Evolutionary conservation across 2,888 invertebrate species (phyloP).

Genomic region (Brenthis ino): DNA sequence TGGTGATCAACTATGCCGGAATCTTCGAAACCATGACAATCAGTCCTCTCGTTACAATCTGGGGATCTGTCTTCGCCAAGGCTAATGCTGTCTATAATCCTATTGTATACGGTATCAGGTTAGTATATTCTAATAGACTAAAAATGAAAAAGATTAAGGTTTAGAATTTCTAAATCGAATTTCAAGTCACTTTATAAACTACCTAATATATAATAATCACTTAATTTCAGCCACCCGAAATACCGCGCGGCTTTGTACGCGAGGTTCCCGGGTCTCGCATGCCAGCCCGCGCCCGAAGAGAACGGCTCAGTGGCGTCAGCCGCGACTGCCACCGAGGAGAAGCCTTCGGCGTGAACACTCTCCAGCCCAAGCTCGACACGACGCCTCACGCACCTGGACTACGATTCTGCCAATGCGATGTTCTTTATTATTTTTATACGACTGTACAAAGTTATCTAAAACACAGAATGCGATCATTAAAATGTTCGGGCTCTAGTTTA

Average conservation of each 20-base stretch:
- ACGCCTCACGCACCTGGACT: conserved; percentile 50
- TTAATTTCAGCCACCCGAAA: conserved; percentile 86
- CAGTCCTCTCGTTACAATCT: conserved; percentile 91
- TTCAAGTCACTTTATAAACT: not conserved
- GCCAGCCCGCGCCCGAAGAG: conserved; percentile 84
- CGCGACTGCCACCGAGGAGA: conserved; percentile 86
- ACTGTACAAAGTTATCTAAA: conserved; percentile 75
- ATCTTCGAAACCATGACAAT: conserved; percentile 88
- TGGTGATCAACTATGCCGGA: conserved; percentile 91
- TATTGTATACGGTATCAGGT: conserved; percentile 95
- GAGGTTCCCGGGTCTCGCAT: conserved; percentile 89
- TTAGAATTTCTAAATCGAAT: not conserved
- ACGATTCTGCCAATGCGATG: conserved; percentile 69
- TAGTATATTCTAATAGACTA: conserved; percentile 32
- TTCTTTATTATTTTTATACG: conserved; percentile 79
- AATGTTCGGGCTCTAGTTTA: conserved; percentile 60
- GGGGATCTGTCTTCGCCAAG: conserved; percentile 96
- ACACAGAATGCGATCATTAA: conserved; percentile 69
- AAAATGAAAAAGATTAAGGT: not conserved
- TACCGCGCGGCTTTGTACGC: conserved; percentile 89
- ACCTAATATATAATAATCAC: not conserved
- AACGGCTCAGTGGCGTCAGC: conserved; percentile 86
- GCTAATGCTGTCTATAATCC: conserved; percentile 95
- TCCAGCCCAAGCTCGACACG: conserved; percentile 37
- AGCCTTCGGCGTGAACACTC: conserved; percentile 81